Conservation (phyloP, 2,113 vertebrate species). For the Microtus pennsylvanicus region DNA sequence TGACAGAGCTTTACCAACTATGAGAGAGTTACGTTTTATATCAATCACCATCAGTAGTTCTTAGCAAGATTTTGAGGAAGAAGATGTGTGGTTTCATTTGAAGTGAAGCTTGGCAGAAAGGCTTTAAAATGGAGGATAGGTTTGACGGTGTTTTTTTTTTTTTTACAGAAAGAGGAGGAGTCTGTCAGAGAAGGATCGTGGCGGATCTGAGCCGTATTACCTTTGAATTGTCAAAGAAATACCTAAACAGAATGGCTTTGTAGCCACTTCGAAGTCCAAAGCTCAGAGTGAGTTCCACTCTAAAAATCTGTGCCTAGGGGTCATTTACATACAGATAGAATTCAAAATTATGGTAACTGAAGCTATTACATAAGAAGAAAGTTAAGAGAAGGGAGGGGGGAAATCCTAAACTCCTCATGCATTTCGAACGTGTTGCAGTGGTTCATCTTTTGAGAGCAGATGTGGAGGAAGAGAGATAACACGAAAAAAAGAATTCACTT, state of each 20-base stretch:
- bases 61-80: neutral
- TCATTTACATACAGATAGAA: neutral
- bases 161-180: neutral
- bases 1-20: neutral
- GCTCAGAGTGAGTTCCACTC: neutral
- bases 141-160: neutral
- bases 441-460: neutral
- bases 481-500: neutral
- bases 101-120: neutral
- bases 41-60: neutral
- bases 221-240: neutral
- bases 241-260: neutral
- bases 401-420: neutral
- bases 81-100: neutral
- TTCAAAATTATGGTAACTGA: slow-evolving; percentile 16
- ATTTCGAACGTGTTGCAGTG: neutral
- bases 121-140: neutral
- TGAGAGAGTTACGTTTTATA: neutral
- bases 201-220: neutral
- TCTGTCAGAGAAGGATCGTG: neutral
- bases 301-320: neutral
- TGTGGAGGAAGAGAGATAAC: fast-evolving
- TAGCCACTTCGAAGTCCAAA: neutral
- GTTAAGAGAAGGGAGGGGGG: neutral
- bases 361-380: neutral